A percentile compares a stretch with the other conserved stretches of the same genome.
Evolutionary conservation across 2,888 invertebrate genomes (phyloP).

Genomic region (Apocheima hispidaria): DNA sequence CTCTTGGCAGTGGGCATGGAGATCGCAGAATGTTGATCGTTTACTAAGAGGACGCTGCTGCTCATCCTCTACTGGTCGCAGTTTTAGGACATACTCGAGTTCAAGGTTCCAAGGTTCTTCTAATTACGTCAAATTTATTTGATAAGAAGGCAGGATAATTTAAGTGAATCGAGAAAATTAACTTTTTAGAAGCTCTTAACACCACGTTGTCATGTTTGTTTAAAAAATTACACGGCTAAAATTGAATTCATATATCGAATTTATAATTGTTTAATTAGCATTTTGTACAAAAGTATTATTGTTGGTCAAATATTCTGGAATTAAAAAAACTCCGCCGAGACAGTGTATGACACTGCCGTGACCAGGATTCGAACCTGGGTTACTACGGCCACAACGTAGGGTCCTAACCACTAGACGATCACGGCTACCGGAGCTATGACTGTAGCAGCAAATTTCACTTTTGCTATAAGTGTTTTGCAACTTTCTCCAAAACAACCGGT

Average conservation of each 20-base stretch:
- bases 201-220: background rate
- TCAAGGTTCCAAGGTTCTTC: too few species aligned
- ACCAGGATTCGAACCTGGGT: conserved; percentile 92
- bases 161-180: background rate
- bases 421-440: conserved; percentile 68
- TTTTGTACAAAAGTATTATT: background rate
- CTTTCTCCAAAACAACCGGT: conserved; percentile 33
- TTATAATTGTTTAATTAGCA: too few species aligned
- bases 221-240: background rate
- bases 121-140: too few species aligned
- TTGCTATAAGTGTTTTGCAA: conserved; percentile 16
- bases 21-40: too few species aligned
- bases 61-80: too few species aligned
- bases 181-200: too few species aligned
- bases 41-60: too few species aligned
- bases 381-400: conserved; percentile 92
- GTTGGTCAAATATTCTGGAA: background rate
- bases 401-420: conserved; percentile 91
- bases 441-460: conserved; percentile 1
- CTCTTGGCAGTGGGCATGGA: too few species aligned
- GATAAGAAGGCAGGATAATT: too few species aligned
- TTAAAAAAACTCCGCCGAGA: conserved; percentile 24
- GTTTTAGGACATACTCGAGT: too few species aligned
- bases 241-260: background rate
- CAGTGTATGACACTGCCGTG: conserved; percentile 82